Evolutionary conservation across 2,888 invertebrate genomes (phyloP), one percentile per base, ranked within the genome.

Genomic region (Arctia plantaginis): DNA sequence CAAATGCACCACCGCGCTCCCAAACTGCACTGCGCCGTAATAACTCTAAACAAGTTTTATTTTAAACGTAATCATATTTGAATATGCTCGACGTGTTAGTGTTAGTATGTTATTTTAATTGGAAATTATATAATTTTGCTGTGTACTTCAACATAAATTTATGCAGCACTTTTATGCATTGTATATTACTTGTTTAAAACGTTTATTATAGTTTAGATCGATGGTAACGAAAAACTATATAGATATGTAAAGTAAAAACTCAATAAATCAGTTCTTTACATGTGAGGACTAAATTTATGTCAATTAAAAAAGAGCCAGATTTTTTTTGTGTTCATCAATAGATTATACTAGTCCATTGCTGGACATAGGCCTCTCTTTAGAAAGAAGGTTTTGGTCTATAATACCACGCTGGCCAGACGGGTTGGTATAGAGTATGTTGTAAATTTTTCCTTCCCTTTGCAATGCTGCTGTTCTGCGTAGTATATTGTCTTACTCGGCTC

Each of bases 1-100:
- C 88, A 87, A 89, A 88, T 88, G 87, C 90, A 89, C 81, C 78
- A 77, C 77, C 35, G 47, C 27, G 27, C 75, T 65, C 55, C 69
- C 78, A 67, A 72, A 66, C 41, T 76, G 82, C 76, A 81, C 66
- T 80, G 78, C 81, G 78, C 72, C 65, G 62, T 65, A 67, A 67
- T 70, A 65, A 72, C 69, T 70, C 59, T 8, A 41, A 59, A 65
- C 33, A 69, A 66, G 41, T 47, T 73, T 30, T 62, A 30, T 62
- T 64, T 64, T 51, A 69, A 64, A 41, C 35, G 27, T 62, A 47
- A 72, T 72, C 59, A 72, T 59, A 72, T 66, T 67, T 72, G 35
- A 55, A 66, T 65, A 12, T 35, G 51, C 27, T 65, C 44, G 47
- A 23, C 51, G 64, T 65, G 27, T 30, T 12, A 39, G n/a, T 41